phyloP scores from a whole-genome alignment of 2,113 vertebrate species.

The Uria lomvia region DNA sequence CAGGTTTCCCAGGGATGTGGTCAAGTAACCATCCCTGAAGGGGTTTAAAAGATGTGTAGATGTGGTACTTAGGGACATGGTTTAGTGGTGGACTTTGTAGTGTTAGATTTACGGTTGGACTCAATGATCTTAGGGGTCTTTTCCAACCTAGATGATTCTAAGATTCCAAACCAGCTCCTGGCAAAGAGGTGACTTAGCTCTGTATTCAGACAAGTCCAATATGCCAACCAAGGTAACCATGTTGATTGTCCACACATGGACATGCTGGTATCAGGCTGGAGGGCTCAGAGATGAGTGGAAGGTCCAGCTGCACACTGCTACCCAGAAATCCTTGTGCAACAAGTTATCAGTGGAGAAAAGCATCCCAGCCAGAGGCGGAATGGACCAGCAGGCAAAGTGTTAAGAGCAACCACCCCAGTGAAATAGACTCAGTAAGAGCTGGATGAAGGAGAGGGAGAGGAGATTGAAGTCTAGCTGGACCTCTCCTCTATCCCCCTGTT shows the following conservation, averaged over 20 bases:
- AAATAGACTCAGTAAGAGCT: neutral
- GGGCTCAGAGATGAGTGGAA: neutral
- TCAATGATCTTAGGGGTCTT: neutral
- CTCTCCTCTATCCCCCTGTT: neutral
- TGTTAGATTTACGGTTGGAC: rapidly evolving
- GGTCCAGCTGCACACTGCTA: rapidly evolving
- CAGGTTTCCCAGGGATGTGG: neutral
- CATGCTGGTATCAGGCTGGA: neutral
- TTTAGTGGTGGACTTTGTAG: neutral
- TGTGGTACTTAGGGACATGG: neutral
- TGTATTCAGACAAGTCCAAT: rapidly evolving
- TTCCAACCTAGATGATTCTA: neutral
- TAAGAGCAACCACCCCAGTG: neutral
- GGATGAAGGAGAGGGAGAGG: neutral
- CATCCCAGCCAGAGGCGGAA: neutral
- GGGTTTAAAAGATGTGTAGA: rapidly evolving
- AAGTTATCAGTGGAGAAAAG: neutral
- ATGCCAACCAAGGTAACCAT: neutral
- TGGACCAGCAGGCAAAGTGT: neutral
- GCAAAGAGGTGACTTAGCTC: neutral
- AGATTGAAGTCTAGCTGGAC: neutral
- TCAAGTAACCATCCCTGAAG: neutral
- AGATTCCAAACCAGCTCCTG: neutral
- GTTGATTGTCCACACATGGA: rapidly evolving
- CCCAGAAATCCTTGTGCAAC: neutral